Conservation (phyloP, 2,888 invertebrate genomes). For the Osmoderma eremita region DNA sequence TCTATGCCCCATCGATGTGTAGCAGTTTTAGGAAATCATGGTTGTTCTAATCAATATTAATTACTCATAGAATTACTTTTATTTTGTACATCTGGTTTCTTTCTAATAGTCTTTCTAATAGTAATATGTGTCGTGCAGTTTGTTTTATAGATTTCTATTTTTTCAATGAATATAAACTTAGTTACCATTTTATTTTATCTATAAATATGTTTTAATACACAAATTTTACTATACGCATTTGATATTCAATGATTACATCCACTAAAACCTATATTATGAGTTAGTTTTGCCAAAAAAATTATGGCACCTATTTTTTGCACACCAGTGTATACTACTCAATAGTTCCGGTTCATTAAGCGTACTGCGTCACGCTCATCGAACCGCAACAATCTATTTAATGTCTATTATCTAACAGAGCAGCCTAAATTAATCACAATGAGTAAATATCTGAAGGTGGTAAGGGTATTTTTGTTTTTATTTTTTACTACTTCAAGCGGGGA, state of each 20-base stretch:
- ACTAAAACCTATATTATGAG: not conserved
- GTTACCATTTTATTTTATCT: not conserved
- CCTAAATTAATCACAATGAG: no score
- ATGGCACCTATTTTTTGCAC: constrained; percentile 8
- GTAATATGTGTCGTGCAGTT: not conserved
- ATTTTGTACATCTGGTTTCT: not conserved
- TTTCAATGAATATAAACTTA: constrained; percentile 9
- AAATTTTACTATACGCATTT: not conserved
- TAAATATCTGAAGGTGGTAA: no score
- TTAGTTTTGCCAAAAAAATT: constrained; percentile 1
- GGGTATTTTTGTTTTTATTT: no score
- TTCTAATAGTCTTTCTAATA: not conserved
- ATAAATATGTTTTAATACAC: constrained; percentile 1
- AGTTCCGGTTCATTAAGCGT: no score
- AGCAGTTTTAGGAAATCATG: constrained; percentile 2
- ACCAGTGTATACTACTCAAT: constrained; percentile 5
- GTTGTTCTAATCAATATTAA: not conserved
- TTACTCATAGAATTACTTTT: not conserved
- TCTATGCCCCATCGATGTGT: constrained; percentile 3
- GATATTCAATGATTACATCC: no score
- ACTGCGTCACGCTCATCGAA: no score
- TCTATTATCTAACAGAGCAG: no score
- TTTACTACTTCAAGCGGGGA: no score
- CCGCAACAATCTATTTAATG: no score
- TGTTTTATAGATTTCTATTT: constrained; percentile 1